Evolutionary conservation across 2,888 invertebrate species (phyloP), one percentile per base, ranked within the genome.

Genomic region (Heteropelma amictum): DNA sequence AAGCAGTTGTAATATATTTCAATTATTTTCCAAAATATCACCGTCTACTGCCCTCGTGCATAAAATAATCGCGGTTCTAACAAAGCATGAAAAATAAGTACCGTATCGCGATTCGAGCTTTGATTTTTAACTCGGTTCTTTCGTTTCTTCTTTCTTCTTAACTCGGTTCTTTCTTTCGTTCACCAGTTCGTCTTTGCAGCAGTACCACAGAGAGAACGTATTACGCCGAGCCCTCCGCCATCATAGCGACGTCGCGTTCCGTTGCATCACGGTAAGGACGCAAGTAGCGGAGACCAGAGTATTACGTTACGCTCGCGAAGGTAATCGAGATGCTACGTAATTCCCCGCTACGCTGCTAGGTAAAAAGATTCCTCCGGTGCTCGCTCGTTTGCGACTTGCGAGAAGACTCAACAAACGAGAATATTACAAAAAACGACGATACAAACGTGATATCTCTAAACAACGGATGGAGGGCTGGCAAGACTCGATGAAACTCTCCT

Each of bases 271-370:
- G 53, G 60, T 74, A 74, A 74, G 74, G 74, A 70, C 64, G 70
- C 65, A 64, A 68, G 70, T 70, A 70, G 74, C 65, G 53, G 38
- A 56, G 75, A 71, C 71, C 21, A 67, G 71, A 63, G 71, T 75
- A 75, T 75, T 67, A 71, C 71, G 71, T 75, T 75, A 67, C 75
- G 42, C 40, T 54, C 19, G 38, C 67, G 53, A 67, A 75, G 74
- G 70, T 75, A 75, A 75, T 65, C 71, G 71, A 71, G 71, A 75
- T 75, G 74, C 69, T 60, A 69, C 74, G 74, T 69, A 74, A 74
- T 69, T 74, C 69, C 70, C 69, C 21, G 38, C 64, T 53, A 28
- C 21, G 51, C 53, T 58, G 35, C 26, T 38, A 23, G 10, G 17
- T 28, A 67, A 56, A 67, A 56, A 33, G 17, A 56, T 12, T 28